Conservation (phyloP, 2,113 vertebrate genomes). For the Callorhinus ursinus region DNA sequence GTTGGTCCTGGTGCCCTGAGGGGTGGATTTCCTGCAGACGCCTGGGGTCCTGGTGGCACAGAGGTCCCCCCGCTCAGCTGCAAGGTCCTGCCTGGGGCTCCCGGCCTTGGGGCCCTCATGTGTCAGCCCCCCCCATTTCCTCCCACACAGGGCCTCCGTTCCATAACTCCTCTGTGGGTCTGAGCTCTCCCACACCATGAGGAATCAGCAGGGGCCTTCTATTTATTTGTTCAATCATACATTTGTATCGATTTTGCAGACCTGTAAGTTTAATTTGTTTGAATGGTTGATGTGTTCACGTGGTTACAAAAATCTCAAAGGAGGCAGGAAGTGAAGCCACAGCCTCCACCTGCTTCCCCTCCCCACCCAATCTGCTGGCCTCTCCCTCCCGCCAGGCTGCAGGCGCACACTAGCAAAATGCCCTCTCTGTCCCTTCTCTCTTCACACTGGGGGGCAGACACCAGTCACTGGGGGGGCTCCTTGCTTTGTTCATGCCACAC, state of each 20-base stretch:
- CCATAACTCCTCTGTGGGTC: not conserved
- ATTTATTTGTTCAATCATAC: not conserved
- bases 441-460: too few species aligned
- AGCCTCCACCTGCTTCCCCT: accelerated
- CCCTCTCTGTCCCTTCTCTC: not conserved
- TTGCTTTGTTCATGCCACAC: accelerated
- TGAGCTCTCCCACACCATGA: too few species aligned
- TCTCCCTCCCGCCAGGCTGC: accelerated
- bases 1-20: not conserved
- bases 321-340: not conserved
- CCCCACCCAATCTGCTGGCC: accelerated
- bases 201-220: not conserved
- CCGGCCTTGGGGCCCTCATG: not conserved
- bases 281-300: not conserved
- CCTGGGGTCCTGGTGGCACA: accelerated
- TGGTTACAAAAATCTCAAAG: not conserved
- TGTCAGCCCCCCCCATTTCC: not conserved
- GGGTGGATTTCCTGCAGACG: not conserved
- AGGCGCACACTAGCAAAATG: accelerated
- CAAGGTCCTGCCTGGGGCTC: not conserved
- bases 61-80: not conserved
- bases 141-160: not conserved
- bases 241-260: not conserved
- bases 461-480: accelerated
- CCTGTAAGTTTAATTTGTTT: not conserved